A percentile compares a stretch with the other conserved stretches of the same genome.
Conservation (phyloP, 2,888 invertebrate genomes). For the Brachycybe producta region DNA sequence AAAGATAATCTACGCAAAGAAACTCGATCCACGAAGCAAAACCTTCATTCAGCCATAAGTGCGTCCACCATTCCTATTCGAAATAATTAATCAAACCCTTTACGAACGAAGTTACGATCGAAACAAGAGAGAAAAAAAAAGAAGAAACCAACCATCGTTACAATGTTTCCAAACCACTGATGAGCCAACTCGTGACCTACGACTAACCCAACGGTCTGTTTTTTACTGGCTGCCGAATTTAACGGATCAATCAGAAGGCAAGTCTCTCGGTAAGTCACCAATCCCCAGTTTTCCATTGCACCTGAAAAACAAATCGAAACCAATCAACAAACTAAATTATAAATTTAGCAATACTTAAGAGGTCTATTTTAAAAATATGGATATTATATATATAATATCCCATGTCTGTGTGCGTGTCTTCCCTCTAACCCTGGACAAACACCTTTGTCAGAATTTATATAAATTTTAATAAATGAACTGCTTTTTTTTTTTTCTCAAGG, state of each 20-base stretch:
- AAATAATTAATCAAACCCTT: not conserved
- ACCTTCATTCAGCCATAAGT: constrained; percentile 91
- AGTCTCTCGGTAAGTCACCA: constrained; percentile 85
- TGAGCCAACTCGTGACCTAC: constrained; percentile 76
- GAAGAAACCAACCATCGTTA: constrained; percentile 57
- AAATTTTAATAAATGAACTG: no score
- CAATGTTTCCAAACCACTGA: constrained; percentile 97
- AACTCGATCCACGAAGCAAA: constrained; percentile 94
- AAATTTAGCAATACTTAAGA: no score
- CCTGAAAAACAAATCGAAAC: constrained; percentile 40
- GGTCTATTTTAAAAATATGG: no score
- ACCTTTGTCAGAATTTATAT: no score
- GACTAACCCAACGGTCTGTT: constrained; percentile 61
- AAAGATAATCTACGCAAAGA: constrained; percentile 78
- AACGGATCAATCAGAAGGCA: constrained; percentile 78
- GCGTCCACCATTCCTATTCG: constrained; percentile 90
- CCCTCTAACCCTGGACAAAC: no score
- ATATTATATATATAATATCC: no score
- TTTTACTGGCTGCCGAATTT: constrained; percentile 70
- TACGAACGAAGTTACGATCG: not conserved
- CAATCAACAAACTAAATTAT: no score
- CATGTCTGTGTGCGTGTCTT: no score
- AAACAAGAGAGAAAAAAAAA: not conserved
- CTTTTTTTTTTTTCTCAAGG: no score
- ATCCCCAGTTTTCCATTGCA: constrained; percentile 98